phyloP scores from a whole-genome alignment of 2,113 vertebrate genomes.

The Pelmatolapia mariae region DNA sequence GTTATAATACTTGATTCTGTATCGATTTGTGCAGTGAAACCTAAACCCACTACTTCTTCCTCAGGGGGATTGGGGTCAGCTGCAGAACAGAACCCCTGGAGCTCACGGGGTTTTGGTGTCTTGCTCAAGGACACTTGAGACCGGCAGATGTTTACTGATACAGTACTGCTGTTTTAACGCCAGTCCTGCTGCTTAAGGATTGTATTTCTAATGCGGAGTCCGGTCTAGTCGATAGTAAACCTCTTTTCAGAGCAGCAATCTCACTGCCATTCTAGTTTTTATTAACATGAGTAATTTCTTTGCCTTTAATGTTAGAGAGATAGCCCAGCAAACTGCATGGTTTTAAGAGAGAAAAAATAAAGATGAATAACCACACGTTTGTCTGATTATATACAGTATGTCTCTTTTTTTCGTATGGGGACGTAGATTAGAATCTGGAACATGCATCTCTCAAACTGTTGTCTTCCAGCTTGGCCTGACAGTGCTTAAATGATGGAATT shows the following conservation, averaged over 20 bases:
- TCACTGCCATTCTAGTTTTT: not conserved
- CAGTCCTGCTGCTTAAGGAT: not conserved
- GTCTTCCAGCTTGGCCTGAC: not conserved
- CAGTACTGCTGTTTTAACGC: slow-evolving; percentile 15
- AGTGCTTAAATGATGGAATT: not conserved
- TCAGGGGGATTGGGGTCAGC: slow-evolving; percentile 16
- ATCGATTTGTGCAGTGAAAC: not conserved
- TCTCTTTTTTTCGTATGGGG: accelerated
- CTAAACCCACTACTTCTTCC: not conserved
- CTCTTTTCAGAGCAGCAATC: not conserved
- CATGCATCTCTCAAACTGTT: not conserved
- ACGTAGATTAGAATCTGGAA: not conserved
- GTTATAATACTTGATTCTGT: not conserved
- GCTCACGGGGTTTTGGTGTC: slow-evolving; percentile 2
- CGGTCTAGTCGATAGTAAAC: not conserved
- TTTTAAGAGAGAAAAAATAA: not conserved
- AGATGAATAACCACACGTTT: not conserved
- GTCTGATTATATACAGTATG: not conserved
- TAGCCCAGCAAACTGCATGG: not conserved
- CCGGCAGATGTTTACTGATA: slow-evolving; percentile 1
- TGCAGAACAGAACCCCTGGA: not conserved
- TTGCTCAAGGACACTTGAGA: slow-evolving; percentile 22
- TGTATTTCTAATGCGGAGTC: not conserved
- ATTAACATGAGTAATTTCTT: not conserved
- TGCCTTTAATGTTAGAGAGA: not conserved